phyloP scores from a whole-genome alignment of 1,140 invertebrate species.

The Euglossa dilemma region DNA sequence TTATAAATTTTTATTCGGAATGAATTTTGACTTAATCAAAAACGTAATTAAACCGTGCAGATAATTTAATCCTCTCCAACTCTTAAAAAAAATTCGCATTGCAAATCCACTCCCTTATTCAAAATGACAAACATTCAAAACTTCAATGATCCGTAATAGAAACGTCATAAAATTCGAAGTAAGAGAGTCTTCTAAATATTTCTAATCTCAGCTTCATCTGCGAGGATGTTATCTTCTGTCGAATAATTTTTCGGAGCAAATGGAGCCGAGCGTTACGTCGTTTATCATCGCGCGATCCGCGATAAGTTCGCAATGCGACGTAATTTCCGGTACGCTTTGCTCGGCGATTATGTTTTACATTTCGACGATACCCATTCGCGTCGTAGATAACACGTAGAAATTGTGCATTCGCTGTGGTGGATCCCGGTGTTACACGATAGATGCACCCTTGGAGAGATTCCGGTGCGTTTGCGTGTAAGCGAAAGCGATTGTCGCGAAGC shows the following conservation, averaged over 20 bases:
- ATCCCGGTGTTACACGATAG: neutral
- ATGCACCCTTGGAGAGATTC: neutral
- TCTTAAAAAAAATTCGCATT: no score
- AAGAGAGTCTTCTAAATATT: no score
- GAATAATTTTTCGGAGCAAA: conserved; percentile 11
- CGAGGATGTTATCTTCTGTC: neutral
- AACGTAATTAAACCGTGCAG: no score
- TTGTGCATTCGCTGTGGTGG: conserved; percentile 3
- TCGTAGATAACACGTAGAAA: conserved; percentile 27
- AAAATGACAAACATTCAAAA: no score
- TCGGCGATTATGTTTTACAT: conserved; percentile 22
- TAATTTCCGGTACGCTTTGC: conserved; percentile 17
- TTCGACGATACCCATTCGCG: neutral
- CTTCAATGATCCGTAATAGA: no score
- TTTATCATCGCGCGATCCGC: neutral
- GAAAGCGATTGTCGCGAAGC: conserved; percentile 18
- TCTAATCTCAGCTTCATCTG: neutral
- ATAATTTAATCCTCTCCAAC: no score
- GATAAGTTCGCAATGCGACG: conserved; percentile 19
- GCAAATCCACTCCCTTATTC: no score
- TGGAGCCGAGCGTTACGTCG: neutral
- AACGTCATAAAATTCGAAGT: no score
- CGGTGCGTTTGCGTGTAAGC: neutral
- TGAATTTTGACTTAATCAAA: no score
- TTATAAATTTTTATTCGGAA: no score